A percentile compares a stretch with the other conserved stretches of the same genome.
Conservation (phyloP, 2,113 vertebrate species). For the Plecturocebus donacophilus region DNA sequence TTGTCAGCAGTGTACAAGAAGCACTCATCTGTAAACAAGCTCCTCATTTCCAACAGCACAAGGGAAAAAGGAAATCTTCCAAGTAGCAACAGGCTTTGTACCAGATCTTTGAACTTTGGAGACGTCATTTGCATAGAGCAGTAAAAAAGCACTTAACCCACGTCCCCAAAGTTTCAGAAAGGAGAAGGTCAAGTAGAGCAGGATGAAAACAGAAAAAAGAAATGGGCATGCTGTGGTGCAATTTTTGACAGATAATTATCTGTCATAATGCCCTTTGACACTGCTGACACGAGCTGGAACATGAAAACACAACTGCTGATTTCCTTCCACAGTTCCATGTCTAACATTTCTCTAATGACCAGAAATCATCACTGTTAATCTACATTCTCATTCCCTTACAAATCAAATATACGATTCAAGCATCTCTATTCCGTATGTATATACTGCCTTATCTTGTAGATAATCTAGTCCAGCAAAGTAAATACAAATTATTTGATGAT, state of each 20-base stretch:
- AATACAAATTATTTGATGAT: neutral
- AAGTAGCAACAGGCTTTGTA: neutral
- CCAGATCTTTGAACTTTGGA: conserved; percentile 33
- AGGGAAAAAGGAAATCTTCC: neutral
- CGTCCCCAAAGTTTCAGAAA: conserved; percentile 18
- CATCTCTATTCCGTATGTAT: neutral
- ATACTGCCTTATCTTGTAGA: neutral
- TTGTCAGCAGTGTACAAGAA: neutral
- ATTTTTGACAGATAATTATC: neutral
- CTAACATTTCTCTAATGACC: neutral
- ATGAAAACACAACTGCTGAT: neutral
- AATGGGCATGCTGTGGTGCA: neutral
- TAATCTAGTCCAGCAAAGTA: neutral
- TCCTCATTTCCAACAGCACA: conserved; percentile 8
- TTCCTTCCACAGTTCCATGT: neutral
- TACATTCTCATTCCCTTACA: neutral
- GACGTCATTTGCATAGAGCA: neutral
- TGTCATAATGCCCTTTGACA: neutral
- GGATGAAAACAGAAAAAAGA: neutral
- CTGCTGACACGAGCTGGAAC: neutral
- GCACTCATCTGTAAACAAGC: neutral
- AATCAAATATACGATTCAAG: neutral
- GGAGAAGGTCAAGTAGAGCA: neutral
- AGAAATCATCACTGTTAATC: neutral
- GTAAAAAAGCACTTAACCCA: neutral